Conservation (phyloP, 1,140 invertebrate genomes). For the Oreohelix idahoensis region DNA sequence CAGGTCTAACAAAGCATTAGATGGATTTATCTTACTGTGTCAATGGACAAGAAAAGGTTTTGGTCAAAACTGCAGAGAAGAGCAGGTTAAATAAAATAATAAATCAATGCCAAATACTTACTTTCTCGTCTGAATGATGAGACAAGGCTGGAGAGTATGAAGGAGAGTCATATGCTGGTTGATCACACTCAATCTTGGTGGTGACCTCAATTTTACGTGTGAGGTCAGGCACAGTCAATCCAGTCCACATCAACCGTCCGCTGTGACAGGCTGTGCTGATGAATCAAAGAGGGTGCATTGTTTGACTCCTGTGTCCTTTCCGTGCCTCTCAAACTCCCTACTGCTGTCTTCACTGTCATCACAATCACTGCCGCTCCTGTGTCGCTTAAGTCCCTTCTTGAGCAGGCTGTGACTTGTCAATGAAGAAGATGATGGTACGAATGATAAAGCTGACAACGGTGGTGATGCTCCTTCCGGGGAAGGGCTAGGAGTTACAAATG, state of each 20-base stretch:
- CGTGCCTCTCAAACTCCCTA: background rate
- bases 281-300: background rate
- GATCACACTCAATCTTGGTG: conserved; percentile 6
- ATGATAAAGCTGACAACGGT: background rate
- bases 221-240: background rate
- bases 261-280: background rate
- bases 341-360: conserved; percentile 8
- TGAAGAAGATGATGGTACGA: background rate
- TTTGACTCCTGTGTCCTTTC: background rate
- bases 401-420: background rate
- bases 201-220: background rate
- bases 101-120: background rate
- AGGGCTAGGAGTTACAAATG: conserved; percentile 37
- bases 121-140: conserved; percentile 31
- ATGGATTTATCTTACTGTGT: no score
- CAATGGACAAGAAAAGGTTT: no score
- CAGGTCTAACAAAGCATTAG: no score
- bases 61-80: no score
- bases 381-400: conserved; percentile 4
- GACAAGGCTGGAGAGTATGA: conserved; percentile 32
- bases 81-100: background rate
- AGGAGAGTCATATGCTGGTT: conserved; percentile 11
- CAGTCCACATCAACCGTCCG: background rate
- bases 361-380: background rate
- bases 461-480: conserved; percentile 26